Evolutionary conservation across 2,113 vertebrate species (phyloP).

Genomic region (Saguinus midas): DNA sequence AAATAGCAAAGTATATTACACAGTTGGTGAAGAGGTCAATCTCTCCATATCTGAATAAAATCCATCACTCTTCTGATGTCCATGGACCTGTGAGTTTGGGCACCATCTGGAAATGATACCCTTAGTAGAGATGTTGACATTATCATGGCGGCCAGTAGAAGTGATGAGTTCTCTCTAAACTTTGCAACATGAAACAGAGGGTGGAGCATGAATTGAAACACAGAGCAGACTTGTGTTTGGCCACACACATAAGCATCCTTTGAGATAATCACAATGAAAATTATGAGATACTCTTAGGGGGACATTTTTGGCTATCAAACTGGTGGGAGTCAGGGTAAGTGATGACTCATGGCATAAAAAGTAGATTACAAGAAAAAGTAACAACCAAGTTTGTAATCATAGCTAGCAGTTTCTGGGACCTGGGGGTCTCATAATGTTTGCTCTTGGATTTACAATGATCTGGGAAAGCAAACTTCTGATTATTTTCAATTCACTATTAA

Average conservation of each 20-base stretch:
- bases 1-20: neutral
- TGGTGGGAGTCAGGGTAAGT: neutral
- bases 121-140: neutral
- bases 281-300: neutral
- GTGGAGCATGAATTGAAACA: neutral
- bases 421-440: neutral
- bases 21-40: neutral
- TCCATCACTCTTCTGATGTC: neutral
- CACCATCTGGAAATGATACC: neutral
- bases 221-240: neutral
- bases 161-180: neutral
- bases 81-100: neutral
- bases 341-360: neutral
- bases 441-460: neutral
- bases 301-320: neutral
- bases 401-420: neutral
- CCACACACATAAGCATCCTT: neutral
- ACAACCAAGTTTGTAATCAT: neutral
- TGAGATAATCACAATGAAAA: neutral
- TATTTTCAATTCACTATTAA: neutral
- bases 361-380: neutral
- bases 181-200: neutral
- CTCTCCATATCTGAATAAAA: neutral
- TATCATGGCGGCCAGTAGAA: neutral
- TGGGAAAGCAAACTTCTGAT: neutral